Base-by-base conservation (phyloP, 2,888 invertebrate species). In the Scaptomyza caliginosa region DNA sequence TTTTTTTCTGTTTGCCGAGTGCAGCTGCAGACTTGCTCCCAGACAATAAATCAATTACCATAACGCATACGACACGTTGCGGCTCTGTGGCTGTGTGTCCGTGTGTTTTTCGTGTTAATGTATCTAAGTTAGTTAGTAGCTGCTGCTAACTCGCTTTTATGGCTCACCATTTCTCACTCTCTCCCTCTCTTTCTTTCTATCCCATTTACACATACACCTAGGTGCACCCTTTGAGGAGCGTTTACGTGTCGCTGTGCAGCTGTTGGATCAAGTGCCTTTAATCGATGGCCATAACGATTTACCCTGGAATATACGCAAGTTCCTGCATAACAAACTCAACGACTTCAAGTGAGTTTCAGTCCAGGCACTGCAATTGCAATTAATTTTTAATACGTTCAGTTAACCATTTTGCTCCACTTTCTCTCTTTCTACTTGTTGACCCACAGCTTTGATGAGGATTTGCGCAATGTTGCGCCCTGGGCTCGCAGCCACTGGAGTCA, bases 301-400 rank as follows among this genome's bases (percentile, higher is more conserved):
- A 74, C 96, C 97, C 11, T 97, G 96, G 96, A 97, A 97, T 92
- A 96, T 97, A 91, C 93, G 97, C 77, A 96, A 96, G 92, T 96
- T 97, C 92, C 93, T 96, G 90, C 96, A 96, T 92, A 97, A 97
- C 92, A 95, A 95, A 90, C 94, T 97, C 83, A 95, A 95, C 91
- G 96, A 96, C 91, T 96, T 97, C 88, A 94, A 94, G 94, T 94
- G 75, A 90, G 89, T 91, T 19, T 34, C n/a, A 32, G 30, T n/a
- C 36, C 11, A 13, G 13, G 6, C 26, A 26, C 10, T 23, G 48
- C 56, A 54, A 38, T 40, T 34, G 46, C 87, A 62, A 84, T 74
- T 80, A 76, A 71, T 60, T 55, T 65, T 54, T 66, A 54, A 74
- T 56, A 39, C 32, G 7, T 46, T 49, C 21, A 5, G 8, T 16